A percentile compares a stretch with the other conserved stretches of the same genome.
Evolutionary conservation across 2,888 invertebrate genomes (phyloP).

Genomic region (Drymonia ruficornis): DNA sequence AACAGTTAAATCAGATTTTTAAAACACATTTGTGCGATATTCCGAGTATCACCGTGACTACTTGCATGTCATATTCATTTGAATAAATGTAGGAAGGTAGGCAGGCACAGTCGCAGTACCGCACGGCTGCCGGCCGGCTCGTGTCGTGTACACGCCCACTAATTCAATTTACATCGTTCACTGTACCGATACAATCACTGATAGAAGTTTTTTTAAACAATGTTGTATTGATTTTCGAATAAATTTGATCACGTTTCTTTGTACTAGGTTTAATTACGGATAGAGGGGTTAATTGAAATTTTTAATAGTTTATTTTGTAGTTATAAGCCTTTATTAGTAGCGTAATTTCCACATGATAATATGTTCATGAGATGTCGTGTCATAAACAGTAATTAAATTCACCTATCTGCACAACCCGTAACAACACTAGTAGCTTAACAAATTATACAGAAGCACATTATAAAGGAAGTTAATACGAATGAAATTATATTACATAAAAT

Average conservation of each 20-base stretch:
- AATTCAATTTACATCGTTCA: slow-evolving; percentile 74
- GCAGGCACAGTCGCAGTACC: slow-evolving; percentile 36
- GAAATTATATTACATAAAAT: not conserved
- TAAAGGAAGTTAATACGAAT: not conserved
- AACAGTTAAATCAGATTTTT: too few relatives aligned
- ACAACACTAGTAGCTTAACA: too few relatives aligned
- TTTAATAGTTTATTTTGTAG: not conserved
- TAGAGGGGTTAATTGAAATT: not conserved
- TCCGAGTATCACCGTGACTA: slow-evolving; percentile 1
- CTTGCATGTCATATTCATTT: slow-evolving; percentile 32
- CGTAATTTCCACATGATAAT: too few relatives aligned
- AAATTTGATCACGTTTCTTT: slow-evolving; percentile 8
- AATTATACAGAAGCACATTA: not conserved
- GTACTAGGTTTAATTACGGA: not conserved
- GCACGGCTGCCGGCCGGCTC: slow-evolving; percentile 31
- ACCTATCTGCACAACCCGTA: too few relatives aligned
- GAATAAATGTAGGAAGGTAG: slow-evolving; percentile 32
- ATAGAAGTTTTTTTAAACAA: slow-evolving; percentile 26
- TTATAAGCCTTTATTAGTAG: too few relatives aligned
- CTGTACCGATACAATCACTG: slow-evolving; percentile 41
- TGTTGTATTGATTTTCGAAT: slow-evolving; percentile 15
- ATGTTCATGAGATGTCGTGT: too few relatives aligned
- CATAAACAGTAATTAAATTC: not conserved
- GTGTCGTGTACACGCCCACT: slow-evolving; percentile 65
- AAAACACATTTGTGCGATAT: not conserved